Conservation (phyloP, 2,888 invertebrate genomes). For the Heliconius ethilla region DNA sequence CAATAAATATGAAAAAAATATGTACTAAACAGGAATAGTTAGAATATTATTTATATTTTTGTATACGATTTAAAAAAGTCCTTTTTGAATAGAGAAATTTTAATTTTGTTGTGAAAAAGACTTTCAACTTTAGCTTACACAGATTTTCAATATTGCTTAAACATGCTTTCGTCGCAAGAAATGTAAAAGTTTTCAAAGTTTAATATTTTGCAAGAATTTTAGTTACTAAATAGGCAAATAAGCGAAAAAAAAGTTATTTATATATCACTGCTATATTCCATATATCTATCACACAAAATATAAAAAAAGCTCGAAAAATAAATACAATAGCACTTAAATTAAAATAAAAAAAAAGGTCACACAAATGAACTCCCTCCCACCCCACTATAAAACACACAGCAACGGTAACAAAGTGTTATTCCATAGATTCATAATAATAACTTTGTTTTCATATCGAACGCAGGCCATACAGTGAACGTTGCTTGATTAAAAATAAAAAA, state of each 20-base stretch:
- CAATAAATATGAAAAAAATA: too few relatives aligned
- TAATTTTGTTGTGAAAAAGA: not conserved
- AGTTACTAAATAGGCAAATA: not conserved
- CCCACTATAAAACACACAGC: constrained; percentile 9
- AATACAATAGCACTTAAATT: not conserved
- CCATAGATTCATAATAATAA: constrained; percentile 30
- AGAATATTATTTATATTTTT: not conserved
- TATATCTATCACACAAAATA: not conserved
- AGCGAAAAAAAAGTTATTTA: not conserved
- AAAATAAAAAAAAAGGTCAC: not conserved
- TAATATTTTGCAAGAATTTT: not conserved
- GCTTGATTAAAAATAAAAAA: constrained; percentile 42
- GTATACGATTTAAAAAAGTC: not conserved
- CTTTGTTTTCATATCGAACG: constrained; percentile 31
- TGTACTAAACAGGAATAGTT: too few relatives aligned
- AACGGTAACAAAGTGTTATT: constrained; percentile 13
- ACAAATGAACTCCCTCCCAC: not conserved
- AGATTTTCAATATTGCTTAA: not conserved
- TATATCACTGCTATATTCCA: not conserved
- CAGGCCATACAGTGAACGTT: constrained; percentile 34
- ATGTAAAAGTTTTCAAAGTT: not conserved
- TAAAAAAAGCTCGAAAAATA: not conserved
- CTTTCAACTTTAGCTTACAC: not conserved
- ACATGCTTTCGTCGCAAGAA: not conserved
- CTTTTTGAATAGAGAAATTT: not conserved